Percentiles rank a stretch among this genome's conserved stretches.
phyloP scores from a whole-genome alignment of 2,113 vertebrate species.

The Hypanus sabinus region DNA sequence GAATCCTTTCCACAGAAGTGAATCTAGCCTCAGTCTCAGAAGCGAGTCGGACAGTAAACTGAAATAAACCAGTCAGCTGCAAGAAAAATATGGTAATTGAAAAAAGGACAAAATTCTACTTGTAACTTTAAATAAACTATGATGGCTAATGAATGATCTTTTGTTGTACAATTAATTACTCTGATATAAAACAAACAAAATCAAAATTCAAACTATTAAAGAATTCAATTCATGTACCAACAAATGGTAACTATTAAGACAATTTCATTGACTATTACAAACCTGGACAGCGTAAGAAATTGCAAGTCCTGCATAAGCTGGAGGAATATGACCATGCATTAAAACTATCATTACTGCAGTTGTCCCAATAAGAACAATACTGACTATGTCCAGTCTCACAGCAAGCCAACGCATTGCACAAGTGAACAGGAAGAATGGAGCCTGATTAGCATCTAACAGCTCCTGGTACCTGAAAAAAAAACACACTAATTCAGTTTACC shows the following conservation, averaged over 20 bases:
- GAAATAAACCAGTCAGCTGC: slow-evolving; percentile 85
- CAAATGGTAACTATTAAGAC: neutral
- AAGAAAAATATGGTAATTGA: neutral
- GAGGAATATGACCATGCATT: slow-evolving; percentile 79
- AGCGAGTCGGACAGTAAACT: slow-evolving; percentile 86
- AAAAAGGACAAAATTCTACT: neutral
- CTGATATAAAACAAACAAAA: neutral
- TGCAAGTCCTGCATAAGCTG: slow-evolving; percentile 81
- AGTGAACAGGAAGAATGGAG: slow-evolving; percentile 78
- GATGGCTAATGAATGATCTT: neutral
- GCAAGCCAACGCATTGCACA: slow-evolving; percentile 89
- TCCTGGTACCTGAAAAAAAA: slow-evolving; percentile 69
- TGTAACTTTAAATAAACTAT: neutral
- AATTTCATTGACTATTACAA: slow-evolving; percentile 34
- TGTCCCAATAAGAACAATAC: slow-evolving; percentile 78
- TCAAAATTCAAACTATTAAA: neutral
- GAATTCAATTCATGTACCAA: neutral
- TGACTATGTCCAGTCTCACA: slow-evolving; percentile 79
- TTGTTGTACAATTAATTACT: neutral
- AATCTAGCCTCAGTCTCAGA: slow-evolving; percentile 90
- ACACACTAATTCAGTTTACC: neutral
- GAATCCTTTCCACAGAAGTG: slow-evolving; percentile 84
- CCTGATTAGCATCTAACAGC: slow-evolving; percentile 80
- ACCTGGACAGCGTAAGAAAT: slow-evolving; percentile 88
- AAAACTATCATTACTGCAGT: slow-evolving; percentile 82